Evolutionary conservation across 1,140 invertebrate species (phyloP).

Genomic region (Homarus americanus): DNA sequence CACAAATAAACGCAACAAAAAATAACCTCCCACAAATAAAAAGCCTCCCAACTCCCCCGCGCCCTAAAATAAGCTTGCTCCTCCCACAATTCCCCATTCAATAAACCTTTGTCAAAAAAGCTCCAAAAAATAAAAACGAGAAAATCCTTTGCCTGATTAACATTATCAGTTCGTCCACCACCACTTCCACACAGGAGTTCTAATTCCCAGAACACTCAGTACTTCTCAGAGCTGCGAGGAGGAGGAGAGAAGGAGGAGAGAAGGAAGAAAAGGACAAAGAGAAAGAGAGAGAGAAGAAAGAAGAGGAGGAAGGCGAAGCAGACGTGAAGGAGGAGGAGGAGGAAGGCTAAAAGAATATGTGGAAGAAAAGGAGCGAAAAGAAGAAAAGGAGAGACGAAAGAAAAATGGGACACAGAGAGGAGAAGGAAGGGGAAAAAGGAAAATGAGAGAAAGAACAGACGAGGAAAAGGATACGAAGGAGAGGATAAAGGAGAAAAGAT

Average conservation of each 20-base stretch:
- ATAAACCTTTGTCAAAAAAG: too few relatives aligned
- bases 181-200: neutral
- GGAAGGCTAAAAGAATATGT: too few relatives aligned
- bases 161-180: neutral
- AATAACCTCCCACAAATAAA: too few relatives aligned
- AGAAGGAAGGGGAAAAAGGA: neutral
- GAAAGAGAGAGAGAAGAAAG: too few relatives aligned
- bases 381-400: neutral
- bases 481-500: neutral
- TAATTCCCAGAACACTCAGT: slow-evolving; percentile 11
- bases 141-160: slow-evolving; percentile 35
- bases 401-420: neutral
- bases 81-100: too few relatives aligned
- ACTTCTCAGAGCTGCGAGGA: neutral
- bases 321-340: too few relatives aligned
- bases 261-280: neutral
- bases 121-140: too few relatives aligned
- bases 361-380: too few relatives aligned
- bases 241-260: neutral
- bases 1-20: neutral
- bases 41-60: too few relatives aligned
- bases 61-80: too few relatives aligned
- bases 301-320: too few relatives aligned
- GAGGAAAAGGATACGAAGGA: too few relatives aligned
- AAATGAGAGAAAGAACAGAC: neutral